Base-by-base conservation (phyloP, 1,140 invertebrate genomes). In the Steinernema khuongi region DNA sequence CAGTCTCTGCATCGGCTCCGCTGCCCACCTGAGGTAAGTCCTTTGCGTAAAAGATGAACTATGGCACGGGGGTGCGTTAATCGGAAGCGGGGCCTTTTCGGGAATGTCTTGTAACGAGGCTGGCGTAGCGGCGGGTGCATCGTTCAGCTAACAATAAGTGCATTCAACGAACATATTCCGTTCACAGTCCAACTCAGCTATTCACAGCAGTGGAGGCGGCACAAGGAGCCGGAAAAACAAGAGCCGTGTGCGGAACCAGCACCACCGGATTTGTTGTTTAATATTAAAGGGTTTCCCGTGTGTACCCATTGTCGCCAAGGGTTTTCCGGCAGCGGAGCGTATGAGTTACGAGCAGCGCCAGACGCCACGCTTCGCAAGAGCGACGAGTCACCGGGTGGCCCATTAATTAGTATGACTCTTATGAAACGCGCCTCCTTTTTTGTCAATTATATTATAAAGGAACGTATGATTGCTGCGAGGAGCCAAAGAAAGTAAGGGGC, bases 391-490 rank as follows among this genome's bases (percentile, higher is more conserved):
- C 36, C n/a, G n/a, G 36, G 50, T 22, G 50, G 7, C 50, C 19
- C 19, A 60, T 60, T 22, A 60, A 60, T 60, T 60, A 60, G 26
- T 60, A 60, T n/a, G 22, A 26, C 14, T 14, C 26, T 22, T 60
- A 14, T 7, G 4, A 7, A 22, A 60, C 14, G 19, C 36, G 36
- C 36, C n/a, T 2, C 26, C 50, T 60, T 60, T 60, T 60, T 60
- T 14, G 11, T 60, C 50, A 60, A 60, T 60, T 60, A 60, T 60
- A 14, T 60, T 60, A 60, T 60, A 60, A 60, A 60, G 22, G 50
- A 60, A 22, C 19, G 50, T 60, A 60, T 60, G 7, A 60, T 60
- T 60, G 50, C 50, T 14, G 50, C 50, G 26, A 22, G n/a, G n/a
- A n/a, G 50, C 22, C 7, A n/a, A 60, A 22, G 19, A 60, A 41